These are phyloP conservation scores for Cynopterus sphinx DNA, from an alignment of 2,797 vertebrate genomes.

Conservation along the genomic window DNA sequence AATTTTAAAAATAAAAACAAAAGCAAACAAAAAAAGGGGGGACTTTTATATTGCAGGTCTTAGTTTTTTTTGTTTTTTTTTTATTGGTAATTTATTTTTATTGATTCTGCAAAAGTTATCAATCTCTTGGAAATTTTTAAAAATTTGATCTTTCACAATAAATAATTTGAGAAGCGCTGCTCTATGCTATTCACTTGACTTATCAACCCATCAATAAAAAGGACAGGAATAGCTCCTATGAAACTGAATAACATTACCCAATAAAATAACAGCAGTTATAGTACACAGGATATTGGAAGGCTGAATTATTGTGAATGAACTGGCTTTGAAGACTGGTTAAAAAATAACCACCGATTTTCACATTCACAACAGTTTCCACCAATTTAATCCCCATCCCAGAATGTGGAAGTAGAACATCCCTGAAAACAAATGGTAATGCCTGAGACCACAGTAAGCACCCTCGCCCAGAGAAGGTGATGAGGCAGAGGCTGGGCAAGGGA, in stretches of 20 bases:
- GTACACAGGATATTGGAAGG: neutral
- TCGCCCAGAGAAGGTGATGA: neutral
- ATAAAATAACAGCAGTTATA: conserved; percentile 18
- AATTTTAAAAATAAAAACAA: neutral
- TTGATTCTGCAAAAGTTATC: neutral
- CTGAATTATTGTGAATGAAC: neutral
- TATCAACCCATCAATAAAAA: neutral
- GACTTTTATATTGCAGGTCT: neutral
- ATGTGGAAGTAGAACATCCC: neutral
- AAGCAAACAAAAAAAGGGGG: neutral
- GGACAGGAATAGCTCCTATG: neutral
- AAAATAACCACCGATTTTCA: neutral
- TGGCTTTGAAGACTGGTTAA: conserved; percentile 21
- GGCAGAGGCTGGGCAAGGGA: accelerated
- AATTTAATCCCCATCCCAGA: neutral
- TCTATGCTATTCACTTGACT: neutral
- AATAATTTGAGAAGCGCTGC: neutral
- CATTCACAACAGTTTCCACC: neutral
- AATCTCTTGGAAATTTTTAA: neutral
- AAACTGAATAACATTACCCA: conserved; percentile 27
- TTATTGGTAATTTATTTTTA: neutral
- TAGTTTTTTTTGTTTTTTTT: neutral
- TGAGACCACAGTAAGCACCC: neutral
- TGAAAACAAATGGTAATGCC: neutral
- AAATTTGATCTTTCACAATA: conserved; percentile 4